Conservation (phyloP, 2,888 invertebrate species). For the Trichopoda pennipes region DNA sequence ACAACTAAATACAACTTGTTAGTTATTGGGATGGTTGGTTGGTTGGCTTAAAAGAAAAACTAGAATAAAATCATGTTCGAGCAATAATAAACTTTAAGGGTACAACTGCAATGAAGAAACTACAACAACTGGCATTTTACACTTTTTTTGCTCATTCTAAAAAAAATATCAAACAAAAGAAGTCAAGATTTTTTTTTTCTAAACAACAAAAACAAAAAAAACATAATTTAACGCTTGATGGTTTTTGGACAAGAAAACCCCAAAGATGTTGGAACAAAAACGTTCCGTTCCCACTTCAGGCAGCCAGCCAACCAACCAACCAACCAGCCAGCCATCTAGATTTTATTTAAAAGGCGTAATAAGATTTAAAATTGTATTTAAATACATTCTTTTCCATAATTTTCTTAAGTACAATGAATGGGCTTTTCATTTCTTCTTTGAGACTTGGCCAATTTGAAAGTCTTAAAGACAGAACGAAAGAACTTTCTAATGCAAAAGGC, state of each 20-base stretch:
- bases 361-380: constrained; percentile 46
- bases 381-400: constrained; percentile 18
- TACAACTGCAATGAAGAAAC: constrained; percentile 10
- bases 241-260: constrained; percentile 47
- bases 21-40: constrained; percentile 15
- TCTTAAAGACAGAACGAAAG: constrained; percentile 44
- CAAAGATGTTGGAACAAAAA: constrained; percentile 15
- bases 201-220: constrained; percentile 21
- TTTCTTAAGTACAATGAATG: neutral
- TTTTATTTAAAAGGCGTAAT: constrained; percentile 52
- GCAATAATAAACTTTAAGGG: constrained; percentile 56
- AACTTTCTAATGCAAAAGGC: constrained; percentile 65
- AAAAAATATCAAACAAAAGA: constrained; percentile 46
- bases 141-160: neutral
- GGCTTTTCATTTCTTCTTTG: neutral
- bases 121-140: constrained; percentile 28
- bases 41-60: constrained; percentile 43
- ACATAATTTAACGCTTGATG: constrained; percentile 64
- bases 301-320: too few species aligned
- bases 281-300: neutral
- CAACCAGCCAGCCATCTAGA: too few species aligned
- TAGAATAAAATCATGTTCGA: constrained; percentile 64
- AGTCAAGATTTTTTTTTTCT: constrained; percentile 21
- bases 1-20: constrained; percentile 24
- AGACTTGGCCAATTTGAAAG: constrained; percentile 28